A percentile compares a stretch with the other conserved stretches of the same genome.
phyloP scores from a whole-genome alignment of 2,797 vertebrate genomes.

The Cuculus canorus region DNA sequence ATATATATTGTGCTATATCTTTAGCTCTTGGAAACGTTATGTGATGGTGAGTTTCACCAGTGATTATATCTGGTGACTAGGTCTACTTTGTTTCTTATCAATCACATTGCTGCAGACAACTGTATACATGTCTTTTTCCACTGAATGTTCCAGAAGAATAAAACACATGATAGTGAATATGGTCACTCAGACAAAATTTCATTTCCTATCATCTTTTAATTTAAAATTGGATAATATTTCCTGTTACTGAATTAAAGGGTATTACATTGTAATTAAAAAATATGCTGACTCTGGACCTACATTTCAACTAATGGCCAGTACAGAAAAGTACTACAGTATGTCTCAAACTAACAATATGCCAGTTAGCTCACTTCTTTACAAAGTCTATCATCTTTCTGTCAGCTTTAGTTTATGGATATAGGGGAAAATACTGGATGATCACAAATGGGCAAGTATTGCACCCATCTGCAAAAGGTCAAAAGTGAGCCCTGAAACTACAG shows the following conservation, averaged over 20 bases:
- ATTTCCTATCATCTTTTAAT: background rate
- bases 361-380: background rate
- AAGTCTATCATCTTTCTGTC: background rate
- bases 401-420: background rate
- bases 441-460: background rate
- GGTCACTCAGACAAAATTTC: background rate
- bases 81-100: background rate
- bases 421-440: background rate
- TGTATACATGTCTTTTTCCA: background rate
- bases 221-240: background rate
- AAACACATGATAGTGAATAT: background rate
- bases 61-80: background rate
- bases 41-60: background rate
- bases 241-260: background rate
- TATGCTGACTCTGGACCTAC: background rate
- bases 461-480: background rate
- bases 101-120: background rate
- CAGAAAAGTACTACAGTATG: background rate
- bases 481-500: background rate
- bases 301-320: background rate
- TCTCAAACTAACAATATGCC: background rate
- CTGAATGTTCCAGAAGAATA: background rate
- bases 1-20: background rate
- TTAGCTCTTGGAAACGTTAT: background rate
- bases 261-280: background rate